Conservation (phyloP, 2,113 vertebrate genomes). For the Petaurus breviceps region DNA sequence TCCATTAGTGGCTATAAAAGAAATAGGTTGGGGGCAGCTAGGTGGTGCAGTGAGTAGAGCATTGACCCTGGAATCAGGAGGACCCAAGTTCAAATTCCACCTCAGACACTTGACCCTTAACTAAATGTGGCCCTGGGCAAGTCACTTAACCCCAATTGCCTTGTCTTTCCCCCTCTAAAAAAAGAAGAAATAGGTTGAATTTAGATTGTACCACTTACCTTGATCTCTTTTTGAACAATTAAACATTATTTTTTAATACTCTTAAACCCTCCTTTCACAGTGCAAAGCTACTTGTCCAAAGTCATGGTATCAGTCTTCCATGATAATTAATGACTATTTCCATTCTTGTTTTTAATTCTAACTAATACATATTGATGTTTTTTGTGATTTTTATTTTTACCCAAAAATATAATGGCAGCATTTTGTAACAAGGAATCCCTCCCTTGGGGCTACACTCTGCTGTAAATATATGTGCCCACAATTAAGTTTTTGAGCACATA, state of each 20-base stretch:
- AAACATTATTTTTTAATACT: conserved; percentile 34
- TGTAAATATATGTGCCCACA: conserved; percentile 22
- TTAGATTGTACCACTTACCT: conserved; percentile 8
- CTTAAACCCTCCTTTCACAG: conserved; percentile 29
- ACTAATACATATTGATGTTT: conserved; percentile 78
- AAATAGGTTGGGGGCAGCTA: neutral
- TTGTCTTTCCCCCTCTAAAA: too few relatives aligned
- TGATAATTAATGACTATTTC: conserved; percentile 66
- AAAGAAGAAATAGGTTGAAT: neutral
- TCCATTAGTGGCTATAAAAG: conserved; percentile 6
- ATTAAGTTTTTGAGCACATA: conserved; percentile 22
- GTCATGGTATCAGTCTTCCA: conserved; percentile 46
- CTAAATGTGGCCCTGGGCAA: too few relatives aligned
- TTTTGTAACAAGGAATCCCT: conserved; percentile 16
- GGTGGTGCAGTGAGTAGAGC: too few relatives aligned
- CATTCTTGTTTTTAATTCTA: conserved; percentile 74
- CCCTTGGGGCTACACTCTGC: neutral
- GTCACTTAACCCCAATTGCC: too few relatives aligned
- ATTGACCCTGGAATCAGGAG: too few relatives aligned
- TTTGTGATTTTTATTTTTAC: conserved; percentile 80
- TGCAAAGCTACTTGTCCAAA: conserved; percentile 42
- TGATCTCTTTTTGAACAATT: conserved; percentile 33
- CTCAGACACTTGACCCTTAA: too few relatives aligned
- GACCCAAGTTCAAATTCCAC: too few relatives aligned
- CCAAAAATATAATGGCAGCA: conserved; percentile 41